Percentiles rank a stretch among this genome's conserved stretches.
Conservation (phyloP, 2,113 vertebrate species). For the Danionella cerebrum region DNA sequence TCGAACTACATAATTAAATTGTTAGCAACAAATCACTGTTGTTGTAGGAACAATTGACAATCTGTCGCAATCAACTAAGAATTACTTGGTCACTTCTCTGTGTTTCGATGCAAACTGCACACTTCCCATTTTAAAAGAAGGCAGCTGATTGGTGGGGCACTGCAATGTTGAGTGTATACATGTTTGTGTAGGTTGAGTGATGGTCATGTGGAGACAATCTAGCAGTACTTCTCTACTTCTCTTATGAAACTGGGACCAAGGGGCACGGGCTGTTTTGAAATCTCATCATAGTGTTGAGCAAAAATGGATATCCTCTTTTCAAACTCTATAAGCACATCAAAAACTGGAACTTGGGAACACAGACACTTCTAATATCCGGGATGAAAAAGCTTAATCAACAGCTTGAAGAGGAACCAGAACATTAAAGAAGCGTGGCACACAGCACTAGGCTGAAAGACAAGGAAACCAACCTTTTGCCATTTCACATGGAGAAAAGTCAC, state of each 20-base stretch:
- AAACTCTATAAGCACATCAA: slow-evolving; percentile 13
- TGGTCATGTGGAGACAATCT: slow-evolving; percentile 7
- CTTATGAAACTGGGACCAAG: slow-evolving; percentile 16
- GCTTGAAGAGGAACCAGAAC: slow-evolving; percentile 9
- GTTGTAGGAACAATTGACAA: neutral
- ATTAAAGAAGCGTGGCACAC: neutral
- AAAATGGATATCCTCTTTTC: slow-evolving; percentile 18
- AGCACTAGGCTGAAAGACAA: neutral
- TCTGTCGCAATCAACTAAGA: neutral
- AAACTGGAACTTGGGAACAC: slow-evolving; percentile 15
- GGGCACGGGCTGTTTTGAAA: slow-evolving; percentile 20
- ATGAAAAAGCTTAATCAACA: slow-evolving; percentile 24
- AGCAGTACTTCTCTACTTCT: slow-evolving; percentile 15
- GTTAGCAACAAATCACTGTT: neutral
- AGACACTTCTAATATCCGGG: neutral
- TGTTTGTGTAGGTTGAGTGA: neutral
- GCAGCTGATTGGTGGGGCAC: neutral
- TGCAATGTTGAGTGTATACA: slow-evolving; percentile 12
- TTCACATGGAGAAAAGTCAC: slow-evolving; percentile 83
- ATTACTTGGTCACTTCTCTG: neutral
- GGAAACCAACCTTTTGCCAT: slow-evolving; percentile 71
- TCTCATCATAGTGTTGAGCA: slow-evolving; percentile 25
- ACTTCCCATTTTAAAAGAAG: neutral
- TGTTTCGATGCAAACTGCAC: neutral
- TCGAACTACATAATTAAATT: neutral